Base-by-base conservation (phyloP, 2,113 vertebrate species). In the Hymenochirus boettgeri region DNA sequence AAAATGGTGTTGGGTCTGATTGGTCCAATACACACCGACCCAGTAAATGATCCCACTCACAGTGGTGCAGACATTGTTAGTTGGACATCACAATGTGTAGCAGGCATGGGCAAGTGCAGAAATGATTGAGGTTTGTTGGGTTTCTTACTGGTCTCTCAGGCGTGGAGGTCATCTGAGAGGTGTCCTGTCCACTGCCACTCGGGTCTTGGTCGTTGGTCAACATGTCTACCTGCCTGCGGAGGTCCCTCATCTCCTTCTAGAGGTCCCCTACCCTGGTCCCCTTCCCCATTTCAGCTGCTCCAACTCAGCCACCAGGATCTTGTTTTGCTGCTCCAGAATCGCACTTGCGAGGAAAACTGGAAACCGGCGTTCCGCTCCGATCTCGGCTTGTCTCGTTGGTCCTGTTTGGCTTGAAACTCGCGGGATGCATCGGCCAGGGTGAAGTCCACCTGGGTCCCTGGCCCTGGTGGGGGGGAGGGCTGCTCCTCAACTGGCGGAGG, bases 251-350 rank as follows among this genome's bases (percentile, higher is more conserved):
- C 89, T 99, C 94, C 70, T 95, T 65, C 93, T 90, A 62, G 93
- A 90, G 52, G 89, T 90, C 48, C 94, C 92, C 70, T 96, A 93
- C 42, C 94, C 94, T 67, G n/a, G n/a, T n/a, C n/a, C n/a, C n/a
- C n/a, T n/a, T n/a, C n/a, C n/a, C n/a, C n/a, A n/a, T n/a, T 92
- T 89, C 37, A 95, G 84, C 79, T 93, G 93, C 75, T 97, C 93
- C 54, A 96, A 79, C 88, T 99, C 93, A 12, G 91, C 91, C 79
- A 86, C 71, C 75, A 97, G 83, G 57, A 95, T 93, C 86, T 95
- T 95, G 80, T 99, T 99, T 83, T 95, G 94, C 85, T 97, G 94
- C 84, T 98, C 96, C 71, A 97, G 74, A 93, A 92, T 10, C 93
- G 92, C 69, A 99, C 94, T 80, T 97, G 97, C 96, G 73, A 96